A percentile compares a stretch with the other conserved stretches of the same genome.
phyloP scores from a whole-genome alignment of 2,888 invertebrate genomes.

The Caenorhabditis sp. region DNA sequence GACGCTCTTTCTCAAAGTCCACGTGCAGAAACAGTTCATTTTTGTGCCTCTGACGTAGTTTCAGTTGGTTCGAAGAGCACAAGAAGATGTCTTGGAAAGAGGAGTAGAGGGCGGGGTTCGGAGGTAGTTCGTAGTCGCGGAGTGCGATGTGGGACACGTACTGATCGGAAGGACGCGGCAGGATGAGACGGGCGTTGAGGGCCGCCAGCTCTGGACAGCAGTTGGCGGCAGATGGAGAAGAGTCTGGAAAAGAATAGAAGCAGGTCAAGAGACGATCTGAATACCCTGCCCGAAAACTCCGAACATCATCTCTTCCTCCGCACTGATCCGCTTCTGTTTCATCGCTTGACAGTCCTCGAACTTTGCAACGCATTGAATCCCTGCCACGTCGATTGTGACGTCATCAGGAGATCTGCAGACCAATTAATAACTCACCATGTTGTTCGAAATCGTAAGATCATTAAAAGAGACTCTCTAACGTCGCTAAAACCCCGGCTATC shows the following conservation, averaged over 20 bases:
- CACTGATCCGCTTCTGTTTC: constrained; percentile 18
- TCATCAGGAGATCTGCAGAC: constrained; percentile 16
- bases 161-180: constrained; percentile 25
- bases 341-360: constrained; percentile 30
- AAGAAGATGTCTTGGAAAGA: constrained; percentile 20
- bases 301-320: constrained; percentile 44
- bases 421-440: background rate
- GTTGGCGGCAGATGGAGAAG: no score
- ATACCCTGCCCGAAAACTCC: constrained; percentile 36
- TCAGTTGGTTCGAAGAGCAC: constrained; percentile 9
- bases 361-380: background rate
- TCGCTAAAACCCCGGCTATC: no score
- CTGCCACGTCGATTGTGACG: background rate
- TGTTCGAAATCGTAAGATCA: background rate
- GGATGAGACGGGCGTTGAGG: constrained; percentile 35
- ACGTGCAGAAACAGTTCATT: constrained; percentile 43
- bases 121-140: constrained; percentile 27
- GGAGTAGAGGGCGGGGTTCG: background rate
- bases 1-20: constrained; percentile 20
- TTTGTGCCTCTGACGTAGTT: constrained; percentile 17
- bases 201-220: constrained; percentile 2
- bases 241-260: constrained; percentile 3
- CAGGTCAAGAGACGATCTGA: background rate
- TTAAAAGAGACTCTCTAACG: background rate
- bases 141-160: constrained; percentile 34